Conservation (phyloP, 2,888 invertebrate species). For the Exocentrus adspersus region DNA sequence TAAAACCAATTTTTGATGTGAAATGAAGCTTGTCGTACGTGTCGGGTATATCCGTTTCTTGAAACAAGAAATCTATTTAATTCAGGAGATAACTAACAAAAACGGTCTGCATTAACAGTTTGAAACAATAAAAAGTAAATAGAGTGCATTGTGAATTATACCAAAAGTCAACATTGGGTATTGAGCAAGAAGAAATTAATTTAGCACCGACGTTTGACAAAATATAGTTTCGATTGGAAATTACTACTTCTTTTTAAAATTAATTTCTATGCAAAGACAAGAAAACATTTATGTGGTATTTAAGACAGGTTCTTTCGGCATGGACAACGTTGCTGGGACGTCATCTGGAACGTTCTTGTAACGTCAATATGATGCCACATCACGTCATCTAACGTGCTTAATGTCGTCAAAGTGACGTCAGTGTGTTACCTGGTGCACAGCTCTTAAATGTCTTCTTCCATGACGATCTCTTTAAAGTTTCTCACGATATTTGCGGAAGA, state of each 20-base stretch:
- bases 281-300: background rate
- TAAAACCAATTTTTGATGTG: slow-evolving; percentile 55
- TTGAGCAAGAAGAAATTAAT: slow-evolving; percentile 39
- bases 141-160: slow-evolving; percentile 43
- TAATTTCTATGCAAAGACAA: background rate
- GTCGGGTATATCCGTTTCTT: slow-evolving; percentile 48
- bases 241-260: slow-evolving; percentile 10
- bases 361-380: too few relatives aligned
- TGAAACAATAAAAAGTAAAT: slow-evolving; percentile 49
- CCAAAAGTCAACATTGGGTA: slow-evolving; percentile 42
- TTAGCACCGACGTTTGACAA: slow-evolving; percentile 42
- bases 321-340: too few relatives aligned
- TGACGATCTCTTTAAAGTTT: too few relatives aligned
- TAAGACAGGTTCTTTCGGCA: too few relatives aligned
- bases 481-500: slow-evolving; percentile 36
- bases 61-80: slow-evolving; percentile 38
- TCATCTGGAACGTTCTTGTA: too few relatives aligned
- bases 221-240: slow-evolving; percentile 39
- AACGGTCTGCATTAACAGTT: slow-evolving; percentile 46
- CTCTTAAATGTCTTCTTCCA: too few relatives aligned
- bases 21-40: slow-evolving; percentile 51
- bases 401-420: too few relatives aligned
- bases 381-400: too few relatives aligned
- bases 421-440: too few relatives aligned
- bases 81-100: slow-evolving; percentile 37